These are phyloP conservation scores for Protomyctophum bolini DNA, from an alignment of 2,113 vertebrate species.

Conservation along the genomic window DNA sequence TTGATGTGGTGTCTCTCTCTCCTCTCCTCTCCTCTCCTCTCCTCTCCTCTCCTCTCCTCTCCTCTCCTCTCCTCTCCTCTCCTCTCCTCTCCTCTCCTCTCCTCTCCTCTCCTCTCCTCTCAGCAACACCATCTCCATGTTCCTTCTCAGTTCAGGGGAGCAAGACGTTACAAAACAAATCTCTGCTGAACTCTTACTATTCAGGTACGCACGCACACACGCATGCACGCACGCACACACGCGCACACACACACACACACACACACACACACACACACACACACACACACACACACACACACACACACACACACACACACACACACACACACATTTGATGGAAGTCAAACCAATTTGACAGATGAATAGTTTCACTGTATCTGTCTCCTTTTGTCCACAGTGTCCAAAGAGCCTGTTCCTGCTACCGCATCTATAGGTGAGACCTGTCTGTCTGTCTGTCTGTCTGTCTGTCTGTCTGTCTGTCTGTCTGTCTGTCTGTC, in stretches of 20 bases:
- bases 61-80: not conserved
- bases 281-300: not conserved
- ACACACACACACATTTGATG: too few relatives aligned
- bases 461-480: not conserved
- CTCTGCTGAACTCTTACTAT: conserved; percentile 87
- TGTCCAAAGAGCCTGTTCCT: conserved; percentile 85
- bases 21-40: not conserved
- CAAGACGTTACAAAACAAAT: conserved; percentile 89
- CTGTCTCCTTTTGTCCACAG: conserved; percentile 57
- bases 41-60: not conserved
- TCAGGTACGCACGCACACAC: conserved; percentile 71
- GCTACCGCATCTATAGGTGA: conserved; percentile 85
- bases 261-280: not conserved
- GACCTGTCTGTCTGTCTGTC: conserved; percentile 9
- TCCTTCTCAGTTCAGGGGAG: conserved; percentile 90
- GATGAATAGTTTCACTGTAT: conserved; percentile 10
- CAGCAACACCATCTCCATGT: conserved; percentile 85
- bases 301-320: too few relatives aligned
- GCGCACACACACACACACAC: conserved; percentile 36
- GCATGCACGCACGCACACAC: conserved; percentile 4
- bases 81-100: conserved; percentile 62
- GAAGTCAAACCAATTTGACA: not conserved
- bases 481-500: not conserved
- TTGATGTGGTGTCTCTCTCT: too few relatives aligned
- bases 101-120: conserved; percentile 64